Conservation (phyloP, 2,797 vertebrate genomes). For the Sebastes taczanowskii region DNA sequence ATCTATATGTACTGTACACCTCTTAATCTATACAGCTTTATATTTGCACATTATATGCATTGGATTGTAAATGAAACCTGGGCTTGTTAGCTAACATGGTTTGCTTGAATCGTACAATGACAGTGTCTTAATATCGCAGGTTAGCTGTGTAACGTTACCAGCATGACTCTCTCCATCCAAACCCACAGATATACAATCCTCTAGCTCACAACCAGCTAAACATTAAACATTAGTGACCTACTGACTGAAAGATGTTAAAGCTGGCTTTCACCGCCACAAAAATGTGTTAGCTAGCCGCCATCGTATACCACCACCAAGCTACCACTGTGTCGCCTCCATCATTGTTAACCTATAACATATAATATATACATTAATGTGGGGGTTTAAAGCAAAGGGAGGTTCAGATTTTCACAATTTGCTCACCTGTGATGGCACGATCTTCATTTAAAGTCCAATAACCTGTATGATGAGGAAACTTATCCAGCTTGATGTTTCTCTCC, state of each 20-base stretch:
- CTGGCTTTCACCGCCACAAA: conserved; percentile 51
- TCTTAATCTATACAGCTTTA: neutral
- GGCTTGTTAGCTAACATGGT: conserved; percentile 20
- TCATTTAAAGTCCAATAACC: conserved; percentile 89
- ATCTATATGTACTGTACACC: conserved; percentile 19
- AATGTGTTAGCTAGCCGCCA: conserved; percentile 72
- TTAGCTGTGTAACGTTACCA: conserved; percentile 65
- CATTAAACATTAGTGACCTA: conserved; percentile 55
- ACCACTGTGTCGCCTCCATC: conserved; percentile 57
- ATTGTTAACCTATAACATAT: conserved; percentile 49
- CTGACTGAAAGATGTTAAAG: conserved; percentile 65
- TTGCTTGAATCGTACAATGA: conserved; percentile 64
- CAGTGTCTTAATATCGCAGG: conserved; percentile 62
- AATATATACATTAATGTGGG: too few species aligned
- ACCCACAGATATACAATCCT: conserved; percentile 24
- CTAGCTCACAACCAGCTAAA: conserved; percentile 6
- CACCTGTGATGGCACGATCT: conserved; percentile 88
- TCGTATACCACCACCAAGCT: too few species aligned
- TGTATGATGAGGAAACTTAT: conserved; percentile 86
- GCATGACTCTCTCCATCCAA: conserved; percentile 59
- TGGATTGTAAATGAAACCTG: neutral
- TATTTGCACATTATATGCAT: neutral
- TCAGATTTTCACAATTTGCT: conserved; percentile 32
- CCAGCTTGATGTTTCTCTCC: conserved; percentile 78
- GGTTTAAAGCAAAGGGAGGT: too few species aligned